phyloP scores from a whole-genome alignment of 2,888 invertebrate species.

The Girardia tigrina region DNA sequence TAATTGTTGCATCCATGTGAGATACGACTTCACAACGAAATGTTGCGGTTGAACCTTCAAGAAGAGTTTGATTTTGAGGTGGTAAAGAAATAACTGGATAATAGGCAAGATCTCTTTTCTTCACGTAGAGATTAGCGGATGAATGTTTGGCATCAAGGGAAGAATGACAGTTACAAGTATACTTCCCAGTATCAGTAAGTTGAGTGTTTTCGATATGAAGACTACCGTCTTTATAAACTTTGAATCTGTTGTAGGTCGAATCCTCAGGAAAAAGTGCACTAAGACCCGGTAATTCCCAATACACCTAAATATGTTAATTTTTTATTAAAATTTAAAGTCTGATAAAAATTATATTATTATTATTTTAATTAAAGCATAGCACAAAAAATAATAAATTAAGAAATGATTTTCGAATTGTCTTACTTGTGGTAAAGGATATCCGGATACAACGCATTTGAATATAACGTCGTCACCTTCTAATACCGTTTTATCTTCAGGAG shows the following conservation, averaged over 20 bases:
- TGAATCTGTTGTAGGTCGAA: background rate
- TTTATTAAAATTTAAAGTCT: background rate
- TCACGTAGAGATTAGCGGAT: constrained; percentile 19
- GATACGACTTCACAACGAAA: constrained; percentile 25
- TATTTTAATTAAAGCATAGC: background rate
- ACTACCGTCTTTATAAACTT: constrained; percentile 27
- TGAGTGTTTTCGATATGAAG: background rate
- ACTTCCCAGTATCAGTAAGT: constrained; percentile 11
- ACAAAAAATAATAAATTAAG: background rate
- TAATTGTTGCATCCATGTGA: background rate
- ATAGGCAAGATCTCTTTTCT: background rate
- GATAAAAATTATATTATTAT: background rate
- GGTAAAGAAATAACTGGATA: constrained; percentile 28
- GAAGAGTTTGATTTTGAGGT: constrained; percentile 25
- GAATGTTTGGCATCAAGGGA: constrained; percentile 25
- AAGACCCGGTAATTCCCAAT: constrained; percentile 30
- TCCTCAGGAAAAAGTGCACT: constrained; percentile 27
- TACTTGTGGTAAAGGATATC: constrained; percentile 17
- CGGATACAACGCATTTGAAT: background rate
- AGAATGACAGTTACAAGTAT: constrained; percentile 31
- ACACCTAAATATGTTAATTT: background rate
- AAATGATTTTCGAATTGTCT: too few species aligned
- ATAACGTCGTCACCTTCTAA: constrained; percentile 25
- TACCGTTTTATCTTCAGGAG: constrained; percentile 25
- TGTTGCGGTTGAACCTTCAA: constrained; percentile 23